Evolutionary conservation across 2,797 vertebrate species (phyloP).

Genomic region (Jordanella pulchra): DNA sequence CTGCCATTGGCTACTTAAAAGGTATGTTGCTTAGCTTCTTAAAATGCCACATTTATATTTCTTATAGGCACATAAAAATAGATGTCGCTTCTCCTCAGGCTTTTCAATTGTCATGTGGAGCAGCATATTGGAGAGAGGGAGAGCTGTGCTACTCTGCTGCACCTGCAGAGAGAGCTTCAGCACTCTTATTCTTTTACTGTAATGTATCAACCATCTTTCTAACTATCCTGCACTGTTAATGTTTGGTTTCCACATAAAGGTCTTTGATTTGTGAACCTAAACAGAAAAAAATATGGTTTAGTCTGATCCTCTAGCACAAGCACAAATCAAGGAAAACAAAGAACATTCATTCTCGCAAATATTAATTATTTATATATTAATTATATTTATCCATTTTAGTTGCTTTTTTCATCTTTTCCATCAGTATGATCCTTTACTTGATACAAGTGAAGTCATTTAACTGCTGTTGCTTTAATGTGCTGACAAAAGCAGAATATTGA

Average conservation of each 20-base stretch:
- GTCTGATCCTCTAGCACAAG: not conserved
- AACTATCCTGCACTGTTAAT: no score
- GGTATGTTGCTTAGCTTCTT: no score
- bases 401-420: conserved; percentile 61
- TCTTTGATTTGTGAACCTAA: conserved; percentile 6
- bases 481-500: conserved; percentile 58
- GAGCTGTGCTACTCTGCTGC: not conserved
- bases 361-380: no score
- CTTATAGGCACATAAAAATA: not conserved
- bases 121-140: not conserved
- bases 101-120: not conserved
- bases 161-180: not conserved
- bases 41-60: no score
- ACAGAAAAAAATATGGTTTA: not conserved
- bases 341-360: conserved; percentile 75
- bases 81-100: not conserved
- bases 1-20: no score
- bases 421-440: conserved; percentile 65
- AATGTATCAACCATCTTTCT: no score
- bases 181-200: no score
- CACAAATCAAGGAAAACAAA: conserved; percentile 65
- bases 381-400: no score
- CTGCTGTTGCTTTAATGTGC: conserved; percentile 47
- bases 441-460: conserved; percentile 56
- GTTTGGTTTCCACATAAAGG: not conserved